Conservation (phyloP, 2,113 vertebrate genomes). For the Nymphicus hollandicus region DNA sequence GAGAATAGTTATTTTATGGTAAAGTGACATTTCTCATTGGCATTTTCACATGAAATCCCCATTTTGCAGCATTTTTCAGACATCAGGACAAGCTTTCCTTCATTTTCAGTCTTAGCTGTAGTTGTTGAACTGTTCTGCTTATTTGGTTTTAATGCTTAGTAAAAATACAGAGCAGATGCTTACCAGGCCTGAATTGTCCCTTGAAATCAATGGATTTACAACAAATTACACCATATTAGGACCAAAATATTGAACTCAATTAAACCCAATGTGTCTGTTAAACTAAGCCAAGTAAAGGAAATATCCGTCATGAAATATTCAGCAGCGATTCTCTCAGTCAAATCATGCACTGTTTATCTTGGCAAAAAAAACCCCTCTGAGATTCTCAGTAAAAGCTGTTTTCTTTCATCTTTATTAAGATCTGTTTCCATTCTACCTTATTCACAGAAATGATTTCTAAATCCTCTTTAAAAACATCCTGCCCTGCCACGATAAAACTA, state of each 20-base stretch:
- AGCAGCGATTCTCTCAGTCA: background rate
- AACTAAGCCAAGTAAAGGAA: background rate
- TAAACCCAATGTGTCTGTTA: background rate
- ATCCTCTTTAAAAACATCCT: background rate
- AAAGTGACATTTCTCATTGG: background rate
- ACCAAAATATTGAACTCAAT: conserved; percentile 13
- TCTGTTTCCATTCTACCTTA: conserved; percentile 29
- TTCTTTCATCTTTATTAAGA: conserved; percentile 38
- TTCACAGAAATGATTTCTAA: conserved; percentile 47
- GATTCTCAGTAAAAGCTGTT: conserved; percentile 25
- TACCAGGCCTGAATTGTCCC: background rate
- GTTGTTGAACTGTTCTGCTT: background rate
- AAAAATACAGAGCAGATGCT: background rate
- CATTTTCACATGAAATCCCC: background rate
- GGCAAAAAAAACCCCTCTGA: background rate
- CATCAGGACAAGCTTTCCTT: background rate
- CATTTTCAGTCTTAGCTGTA: background rate
- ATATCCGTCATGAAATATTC: background rate
- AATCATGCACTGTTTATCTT: conserved; percentile 30
- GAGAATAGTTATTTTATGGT: background rate
- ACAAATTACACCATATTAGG: background rate
- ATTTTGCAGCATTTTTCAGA: background rate
- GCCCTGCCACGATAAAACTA: background rate
- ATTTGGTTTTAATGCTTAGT: background rate
- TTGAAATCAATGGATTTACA: background rate